Evolutionary conservation across 2,888 invertebrate species (phyloP).

Genomic region (Busseola fusca): DNA sequence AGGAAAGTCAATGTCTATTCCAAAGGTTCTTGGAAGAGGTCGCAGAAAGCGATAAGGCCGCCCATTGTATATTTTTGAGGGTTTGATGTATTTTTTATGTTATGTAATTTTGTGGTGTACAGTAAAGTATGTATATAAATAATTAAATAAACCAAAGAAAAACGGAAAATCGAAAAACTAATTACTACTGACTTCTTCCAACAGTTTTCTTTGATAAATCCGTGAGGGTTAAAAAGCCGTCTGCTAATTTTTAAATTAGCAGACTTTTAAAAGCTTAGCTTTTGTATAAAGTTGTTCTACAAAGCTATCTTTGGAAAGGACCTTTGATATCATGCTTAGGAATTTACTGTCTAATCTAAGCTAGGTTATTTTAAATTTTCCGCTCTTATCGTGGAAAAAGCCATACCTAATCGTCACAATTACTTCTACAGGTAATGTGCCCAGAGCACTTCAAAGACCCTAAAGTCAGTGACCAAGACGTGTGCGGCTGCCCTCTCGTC

Average conservation of each 20-base stretch:
- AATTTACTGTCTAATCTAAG: neutral
- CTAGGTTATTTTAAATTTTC: neutral
- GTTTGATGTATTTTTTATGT: no score
- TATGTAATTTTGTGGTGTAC: no score
- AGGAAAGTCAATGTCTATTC: no score
- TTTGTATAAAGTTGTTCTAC: neutral
- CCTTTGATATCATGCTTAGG: neutral
- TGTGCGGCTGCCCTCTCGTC: constrained; percentile 98
- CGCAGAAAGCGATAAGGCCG: no score
- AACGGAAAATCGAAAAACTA: neutral
- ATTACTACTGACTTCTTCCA: neutral
- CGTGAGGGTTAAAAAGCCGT: neutral
- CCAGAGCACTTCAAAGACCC: constrained; percentile 99
- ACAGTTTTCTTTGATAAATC: neutral
- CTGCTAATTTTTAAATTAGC: neutral
- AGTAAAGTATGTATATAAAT: no score
- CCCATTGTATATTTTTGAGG: no score
- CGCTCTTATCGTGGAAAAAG: neutral
- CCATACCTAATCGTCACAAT: neutral
- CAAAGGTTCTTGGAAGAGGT: no score
- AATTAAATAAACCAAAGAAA: neutral
- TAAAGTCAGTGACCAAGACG: constrained; percentile 95
- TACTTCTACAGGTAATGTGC: constrained; percentile 91
- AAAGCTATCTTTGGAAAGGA: neutral
- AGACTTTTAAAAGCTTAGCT: no score